These are phyloP conservation scores for Megastigmus dorsalis DNA, from an alignment of 2,888 invertebrate genomes.

Conservation along the genomic window DNA sequence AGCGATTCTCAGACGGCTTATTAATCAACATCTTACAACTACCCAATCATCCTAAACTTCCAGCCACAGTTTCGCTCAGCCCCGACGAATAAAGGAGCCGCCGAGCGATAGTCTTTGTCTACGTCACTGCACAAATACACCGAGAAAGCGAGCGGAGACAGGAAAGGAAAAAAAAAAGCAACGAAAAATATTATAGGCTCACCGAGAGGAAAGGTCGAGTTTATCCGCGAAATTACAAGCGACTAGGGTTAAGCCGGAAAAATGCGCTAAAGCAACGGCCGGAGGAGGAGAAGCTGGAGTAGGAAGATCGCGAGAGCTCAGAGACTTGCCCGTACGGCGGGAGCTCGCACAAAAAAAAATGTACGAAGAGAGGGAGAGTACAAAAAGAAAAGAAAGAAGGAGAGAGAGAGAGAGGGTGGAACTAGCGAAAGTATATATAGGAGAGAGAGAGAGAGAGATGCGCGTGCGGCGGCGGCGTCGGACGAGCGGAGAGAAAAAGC, in stretches of 20 bases:
- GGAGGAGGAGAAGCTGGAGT: too few species aligned
- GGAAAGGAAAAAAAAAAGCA: constrained; percentile 1
- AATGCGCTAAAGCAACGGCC: too few species aligned
- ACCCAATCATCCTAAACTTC: too few species aligned
- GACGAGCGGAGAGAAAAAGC: constrained; percentile 62
- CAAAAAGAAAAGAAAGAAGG: constrained; percentile 47
- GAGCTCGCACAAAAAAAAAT: constrained; percentile 12
- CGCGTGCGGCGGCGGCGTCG: too few species aligned
- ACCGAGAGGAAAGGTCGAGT: constrained; percentile 50
- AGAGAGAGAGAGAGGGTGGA: constrained; percentile 37
- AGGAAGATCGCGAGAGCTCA: not conserved
- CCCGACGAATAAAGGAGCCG: too few species aligned
- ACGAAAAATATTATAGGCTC: too few species aligned
- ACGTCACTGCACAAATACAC: not conserved
- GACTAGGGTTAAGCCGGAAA: constrained; percentile 48
- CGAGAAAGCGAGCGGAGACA: too few species aligned
- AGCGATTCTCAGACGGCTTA: too few species aligned
- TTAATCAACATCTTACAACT: too few species aligned
- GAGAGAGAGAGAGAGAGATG: constrained; percentile 42
- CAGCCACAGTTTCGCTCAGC: too few species aligned
- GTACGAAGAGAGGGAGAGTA: constrained; percentile 8
- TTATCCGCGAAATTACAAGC: constrained; percentile 50
- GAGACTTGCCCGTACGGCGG: constrained; percentile 24
- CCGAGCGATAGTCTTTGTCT: constrained; percentile 25
- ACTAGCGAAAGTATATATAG: constrained; percentile 55